Base-by-base conservation (phyloP, 2,888 invertebrate species). In the Hedya salicella region DNA sequence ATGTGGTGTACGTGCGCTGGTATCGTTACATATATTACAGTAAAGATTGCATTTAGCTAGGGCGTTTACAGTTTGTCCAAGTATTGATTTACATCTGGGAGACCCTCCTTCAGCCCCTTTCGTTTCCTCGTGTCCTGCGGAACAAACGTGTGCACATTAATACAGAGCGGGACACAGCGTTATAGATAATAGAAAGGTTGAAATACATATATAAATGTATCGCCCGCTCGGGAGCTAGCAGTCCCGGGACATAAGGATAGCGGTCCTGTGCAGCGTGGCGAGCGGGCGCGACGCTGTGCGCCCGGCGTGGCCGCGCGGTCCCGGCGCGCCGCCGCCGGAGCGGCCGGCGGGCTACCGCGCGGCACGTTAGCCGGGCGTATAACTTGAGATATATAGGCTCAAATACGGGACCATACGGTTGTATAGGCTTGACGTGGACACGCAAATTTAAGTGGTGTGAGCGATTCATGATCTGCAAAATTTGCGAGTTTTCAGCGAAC, bases 21-120 rank as follows among this genome's bases (percentile, higher is more conserved):
- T 81, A 81, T 83, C 82, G 85, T 83, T 85, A 57, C 44, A 89
- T 90, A 90, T 89, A 87, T 88, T 91, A 91, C 88, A 91, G 78
- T 82, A 82, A 80, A 80, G 83, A 87, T 88, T 88, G 83, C 74
- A 78, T 88, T 57, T 88, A 85, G 89, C 89, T 90, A 90, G 79
- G 82, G 78, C 82, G 83, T 88, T 98, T 99, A 99, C 96, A 99
- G 94, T 94, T 99, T 99, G 95, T 99, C 99, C 93, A 99, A 94
- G 93, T 98, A 99, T 94, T 97, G 96, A 84, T 96, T 93, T 84
- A 99, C 94, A 86, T 98, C 97, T 81, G 99, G 99, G 77, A 99
- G 95, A 88, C 97, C 98, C 87, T 99, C 99, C 93, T 99, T 99
- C 86, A 99, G 95, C 91, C 99, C 99, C 95, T 99, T 99, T 92